Percentiles rank a stretch among this genome's conserved stretches.
Conservation (phyloP, 2,888 invertebrate species). For the Heteropelma amictum region DNA sequence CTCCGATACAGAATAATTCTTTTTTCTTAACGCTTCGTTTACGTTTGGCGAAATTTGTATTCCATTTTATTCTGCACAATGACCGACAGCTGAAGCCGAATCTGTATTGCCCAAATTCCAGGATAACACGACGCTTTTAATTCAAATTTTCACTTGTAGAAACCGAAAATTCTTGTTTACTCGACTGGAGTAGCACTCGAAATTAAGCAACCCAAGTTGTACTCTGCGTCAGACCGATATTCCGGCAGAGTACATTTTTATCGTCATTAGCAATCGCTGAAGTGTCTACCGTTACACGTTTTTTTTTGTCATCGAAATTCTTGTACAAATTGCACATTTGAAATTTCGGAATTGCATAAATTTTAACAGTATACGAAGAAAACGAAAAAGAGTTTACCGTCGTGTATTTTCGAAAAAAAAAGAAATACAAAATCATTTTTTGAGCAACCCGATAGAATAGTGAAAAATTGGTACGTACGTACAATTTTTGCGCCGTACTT, state of each 20-base stretch:
- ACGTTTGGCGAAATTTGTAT: background rate
- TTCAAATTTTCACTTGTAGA: no score
- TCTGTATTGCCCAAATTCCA: background rate
- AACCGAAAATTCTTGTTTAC: no score
- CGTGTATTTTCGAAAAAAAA: no score
- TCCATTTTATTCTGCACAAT: no score
- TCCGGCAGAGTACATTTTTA: background rate
- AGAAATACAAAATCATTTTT: no score
- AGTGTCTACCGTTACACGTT: conserved; percentile 37
- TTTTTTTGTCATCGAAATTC: background rate
- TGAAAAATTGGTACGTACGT: no score
- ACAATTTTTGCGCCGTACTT: no score
- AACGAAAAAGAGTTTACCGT: no score
- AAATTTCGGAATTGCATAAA: background rate
- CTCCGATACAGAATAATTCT: background rate
- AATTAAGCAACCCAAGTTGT: conserved; percentile 38
- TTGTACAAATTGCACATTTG: background rate
- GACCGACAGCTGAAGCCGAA: no score
- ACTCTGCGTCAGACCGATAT: conserved; percentile 18
- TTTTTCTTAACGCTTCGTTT: background rate
- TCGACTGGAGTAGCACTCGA: no score
- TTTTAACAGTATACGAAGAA: background rate
- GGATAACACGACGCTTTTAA: background rate
- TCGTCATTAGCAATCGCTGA: conserved; percentile 14
- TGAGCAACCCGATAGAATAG: no score